Evolutionary conservation across 2,797 vertebrate genomes (phyloP).

Genomic region (Chelonia mydas): DNA sequence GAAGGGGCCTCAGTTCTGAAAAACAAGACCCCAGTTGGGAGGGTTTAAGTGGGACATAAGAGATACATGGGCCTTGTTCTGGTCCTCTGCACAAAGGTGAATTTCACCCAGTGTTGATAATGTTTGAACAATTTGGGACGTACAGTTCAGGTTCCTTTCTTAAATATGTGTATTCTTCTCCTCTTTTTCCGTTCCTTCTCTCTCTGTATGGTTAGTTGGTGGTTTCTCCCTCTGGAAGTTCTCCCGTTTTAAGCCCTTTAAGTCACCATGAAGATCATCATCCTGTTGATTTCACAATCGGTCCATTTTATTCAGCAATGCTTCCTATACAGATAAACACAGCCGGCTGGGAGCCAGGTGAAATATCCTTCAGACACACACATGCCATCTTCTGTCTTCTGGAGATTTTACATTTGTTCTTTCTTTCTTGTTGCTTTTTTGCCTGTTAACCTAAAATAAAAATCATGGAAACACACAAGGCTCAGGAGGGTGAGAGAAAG

Average conservation of each 20-base stretch:
- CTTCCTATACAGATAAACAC: neutral
- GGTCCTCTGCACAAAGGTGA: neutral
- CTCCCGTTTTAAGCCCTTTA: neutral
- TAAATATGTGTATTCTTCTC: neutral
- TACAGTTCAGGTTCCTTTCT: neutral
- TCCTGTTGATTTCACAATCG: neutral
- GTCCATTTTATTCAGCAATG: neutral
- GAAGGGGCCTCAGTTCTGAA: neutral
- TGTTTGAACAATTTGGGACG: neutral
- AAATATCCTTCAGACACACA: neutral
- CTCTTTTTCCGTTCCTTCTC: neutral
- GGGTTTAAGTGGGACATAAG: neutral
- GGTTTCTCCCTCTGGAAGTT: neutral
- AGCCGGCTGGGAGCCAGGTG: neutral
- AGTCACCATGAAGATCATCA: neutral
- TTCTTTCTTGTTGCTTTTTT: neutral
- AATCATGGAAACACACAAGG: neutral
- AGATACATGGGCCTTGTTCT: neutral
- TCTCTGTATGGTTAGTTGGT: neutral
- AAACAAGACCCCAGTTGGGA: neutral
- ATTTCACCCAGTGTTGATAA: rapidly evolving
- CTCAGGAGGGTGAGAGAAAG: neutral
- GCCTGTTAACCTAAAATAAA: neutral
- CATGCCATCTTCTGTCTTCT: rapidly evolving
- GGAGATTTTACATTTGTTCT: neutral